Conservation (phyloP, 2,113 vertebrate species). For the Gymnobelideus leadbeateri region DNA sequence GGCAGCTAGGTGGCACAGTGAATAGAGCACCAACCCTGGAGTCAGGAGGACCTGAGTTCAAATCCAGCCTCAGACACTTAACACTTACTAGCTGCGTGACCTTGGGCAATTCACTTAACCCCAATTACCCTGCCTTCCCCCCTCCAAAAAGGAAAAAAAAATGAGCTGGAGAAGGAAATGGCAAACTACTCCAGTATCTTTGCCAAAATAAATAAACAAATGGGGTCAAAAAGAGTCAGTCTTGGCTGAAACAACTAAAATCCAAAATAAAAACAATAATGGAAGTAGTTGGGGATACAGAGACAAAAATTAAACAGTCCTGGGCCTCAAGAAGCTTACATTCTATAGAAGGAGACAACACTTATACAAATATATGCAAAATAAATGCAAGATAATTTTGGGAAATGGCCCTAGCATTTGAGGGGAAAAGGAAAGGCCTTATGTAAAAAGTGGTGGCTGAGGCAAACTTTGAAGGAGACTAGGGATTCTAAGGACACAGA, state of each 20-base stretch:
- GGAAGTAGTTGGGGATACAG: background rate
- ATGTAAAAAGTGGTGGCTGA: background rate
- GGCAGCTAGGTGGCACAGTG: too few relatives aligned
- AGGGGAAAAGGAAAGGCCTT: background rate
- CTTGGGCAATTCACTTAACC: too few relatives aligned
- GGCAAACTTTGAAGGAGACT: background rate
- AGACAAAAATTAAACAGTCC: background rate
- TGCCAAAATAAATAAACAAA: background rate
- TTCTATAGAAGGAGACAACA: background rate
- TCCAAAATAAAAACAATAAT: background rate
- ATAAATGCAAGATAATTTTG: background rate
- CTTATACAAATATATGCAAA: background rate
- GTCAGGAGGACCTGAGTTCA: too few relatives aligned
- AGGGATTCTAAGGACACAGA: background rate
- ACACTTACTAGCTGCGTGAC: too few relatives aligned
- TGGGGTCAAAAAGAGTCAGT: background rate
- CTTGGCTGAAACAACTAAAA: background rate
- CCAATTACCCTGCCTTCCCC: too few relatives aligned
- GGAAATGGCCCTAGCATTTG: background rate
- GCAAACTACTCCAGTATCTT: background rate
- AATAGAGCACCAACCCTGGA: too few relatives aligned
- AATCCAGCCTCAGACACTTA: too few relatives aligned
- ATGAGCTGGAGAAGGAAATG: background rate
- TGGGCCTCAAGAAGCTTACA: background rate
- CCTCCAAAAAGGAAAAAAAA: too few relatives aligned